Evolutionary conservation across 2,888 invertebrate genomes (phyloP).

Genomic region (Meganola albula): DNA sequence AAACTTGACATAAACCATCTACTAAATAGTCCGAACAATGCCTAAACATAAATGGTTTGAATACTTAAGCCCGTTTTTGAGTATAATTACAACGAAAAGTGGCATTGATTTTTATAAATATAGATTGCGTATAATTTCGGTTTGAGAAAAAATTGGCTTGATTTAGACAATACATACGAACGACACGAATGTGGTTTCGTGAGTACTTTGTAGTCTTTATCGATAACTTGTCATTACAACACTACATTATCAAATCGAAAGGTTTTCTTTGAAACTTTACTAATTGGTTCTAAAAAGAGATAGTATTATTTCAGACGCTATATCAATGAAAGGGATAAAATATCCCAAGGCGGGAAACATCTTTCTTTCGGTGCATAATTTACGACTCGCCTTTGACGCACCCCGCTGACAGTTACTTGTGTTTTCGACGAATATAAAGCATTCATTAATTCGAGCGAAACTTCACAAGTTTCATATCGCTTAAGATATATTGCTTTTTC

Average conservation of each 20-base stretch:
- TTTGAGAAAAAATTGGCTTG: too few relatives aligned
- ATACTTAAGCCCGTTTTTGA: too few relatives aligned
- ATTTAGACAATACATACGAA: too few relatives aligned
- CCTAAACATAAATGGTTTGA: too few relatives aligned
- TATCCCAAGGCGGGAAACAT: slow-evolving; percentile 57
- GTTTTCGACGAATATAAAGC: slow-evolving; percentile 56
- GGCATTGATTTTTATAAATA: too few relatives aligned
- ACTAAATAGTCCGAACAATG: too few relatives aligned
- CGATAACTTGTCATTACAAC: too few relatives aligned
- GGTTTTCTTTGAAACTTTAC: slow-evolving; percentile 49
- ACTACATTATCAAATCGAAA: slow-evolving; percentile 25
- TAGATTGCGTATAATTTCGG: too few relatives aligned
- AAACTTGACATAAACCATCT: too few relatives aligned
- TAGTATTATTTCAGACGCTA: slow-evolving; percentile 19
- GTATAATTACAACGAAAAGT: too few relatives aligned
- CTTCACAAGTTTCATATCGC: slow-evolving; percentile 41
- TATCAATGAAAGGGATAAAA: slow-evolving; percentile 35
- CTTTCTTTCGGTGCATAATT: slow-evolving; percentile 61
- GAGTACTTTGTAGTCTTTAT: too few relatives aligned
- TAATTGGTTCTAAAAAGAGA: slow-evolving; percentile 55
- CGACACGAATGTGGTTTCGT: too few relatives aligned
- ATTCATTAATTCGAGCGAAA: slow-evolving; percentile 57
- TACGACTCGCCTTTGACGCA: slow-evolving; percentile 45
- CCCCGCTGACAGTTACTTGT: slow-evolving; percentile 52
- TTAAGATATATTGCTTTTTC: slow-evolving; percentile 48